Evolutionary conservation across 2,797 vertebrate genomes (phyloP).

Genomic region (Catharus ustulatus): DNA sequence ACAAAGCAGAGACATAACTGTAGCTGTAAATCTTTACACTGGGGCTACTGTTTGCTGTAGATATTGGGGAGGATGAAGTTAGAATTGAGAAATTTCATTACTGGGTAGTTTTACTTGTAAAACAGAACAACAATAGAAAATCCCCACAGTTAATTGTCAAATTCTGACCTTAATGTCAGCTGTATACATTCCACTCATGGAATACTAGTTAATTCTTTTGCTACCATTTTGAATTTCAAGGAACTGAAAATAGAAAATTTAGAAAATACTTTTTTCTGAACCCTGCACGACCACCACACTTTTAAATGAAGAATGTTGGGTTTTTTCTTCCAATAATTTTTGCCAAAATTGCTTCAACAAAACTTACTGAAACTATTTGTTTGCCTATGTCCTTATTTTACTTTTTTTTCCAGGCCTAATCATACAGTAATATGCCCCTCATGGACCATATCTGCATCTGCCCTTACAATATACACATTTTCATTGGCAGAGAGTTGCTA

Average conservation of each 20-base stretch:
- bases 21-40: conserved; percentile 74
- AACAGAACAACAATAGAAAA: not conserved
- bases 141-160: not conserved
- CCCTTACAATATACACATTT: not conserved
- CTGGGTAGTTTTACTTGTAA: not conserved
- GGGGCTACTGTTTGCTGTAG: conserved; percentile 33
- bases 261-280: not conserved
- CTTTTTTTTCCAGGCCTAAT: not conserved
- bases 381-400: not conserved
- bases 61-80: conserved; percentile 22
- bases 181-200: not conserved
- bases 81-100: not conserved
- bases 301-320: not conserved
- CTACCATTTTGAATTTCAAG: not conserved
- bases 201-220: not conserved
- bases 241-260: not conserved
- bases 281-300: rapidly evolving
- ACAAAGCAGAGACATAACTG: conserved; percentile 63
- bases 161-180: not conserved
- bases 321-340: not conserved
- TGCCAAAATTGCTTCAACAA: not conserved
- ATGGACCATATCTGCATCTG: not conserved
- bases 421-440: not conserved
- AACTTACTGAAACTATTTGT: not conserved
- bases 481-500: not conserved